phyloP scores from a whole-genome alignment of 23 tunicate species.

The Clavelina lepadiformis region DNA sequence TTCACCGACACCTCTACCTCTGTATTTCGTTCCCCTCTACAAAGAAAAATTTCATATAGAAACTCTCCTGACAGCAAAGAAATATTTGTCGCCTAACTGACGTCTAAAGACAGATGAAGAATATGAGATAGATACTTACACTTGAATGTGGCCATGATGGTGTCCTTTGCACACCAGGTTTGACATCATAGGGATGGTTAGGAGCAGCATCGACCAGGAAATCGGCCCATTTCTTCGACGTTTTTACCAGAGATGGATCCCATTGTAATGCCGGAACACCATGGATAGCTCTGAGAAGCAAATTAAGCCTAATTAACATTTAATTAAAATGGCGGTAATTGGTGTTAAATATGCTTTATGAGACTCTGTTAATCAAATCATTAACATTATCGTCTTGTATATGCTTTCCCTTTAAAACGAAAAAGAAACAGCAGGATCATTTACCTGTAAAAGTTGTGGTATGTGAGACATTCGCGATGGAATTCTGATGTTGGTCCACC shows the following conservation, averaged over 20 bases:
- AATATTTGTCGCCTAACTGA: background rate
- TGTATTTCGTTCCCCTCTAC: constrained; percentile 42
- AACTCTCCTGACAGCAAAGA: background rate
- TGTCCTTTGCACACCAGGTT: constrained; percentile 23
- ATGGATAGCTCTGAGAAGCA: constrained; percentile 45
- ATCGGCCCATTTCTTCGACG: constrained; percentile 82
- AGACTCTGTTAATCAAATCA: background rate
- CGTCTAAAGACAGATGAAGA: background rate
- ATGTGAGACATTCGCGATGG: constrained; percentile 4
- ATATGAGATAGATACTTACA: constrained; percentile 25
- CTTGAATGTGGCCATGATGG: constrained; percentile 91
- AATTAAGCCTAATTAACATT: background rate
- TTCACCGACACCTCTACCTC: constrained; percentile 79
- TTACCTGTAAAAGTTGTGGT: constrained; percentile 16
- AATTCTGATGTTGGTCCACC: background rate
- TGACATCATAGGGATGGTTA: constrained; percentile 28
- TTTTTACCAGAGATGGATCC: constrained; percentile 42
- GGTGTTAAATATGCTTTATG: background rate
- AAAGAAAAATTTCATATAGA: constrained; percentile 1
- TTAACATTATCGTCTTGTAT: background rate
- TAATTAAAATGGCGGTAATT: background rate
- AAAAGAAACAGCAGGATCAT: background rate
- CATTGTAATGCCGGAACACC: constrained; percentile 57
- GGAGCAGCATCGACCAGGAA: constrained; percentile 52
- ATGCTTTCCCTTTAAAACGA: background rate